phyloP scores from a whole-genome alignment of 2,113 vertebrate species.

The Phylloscopus trochilus region DNA sequence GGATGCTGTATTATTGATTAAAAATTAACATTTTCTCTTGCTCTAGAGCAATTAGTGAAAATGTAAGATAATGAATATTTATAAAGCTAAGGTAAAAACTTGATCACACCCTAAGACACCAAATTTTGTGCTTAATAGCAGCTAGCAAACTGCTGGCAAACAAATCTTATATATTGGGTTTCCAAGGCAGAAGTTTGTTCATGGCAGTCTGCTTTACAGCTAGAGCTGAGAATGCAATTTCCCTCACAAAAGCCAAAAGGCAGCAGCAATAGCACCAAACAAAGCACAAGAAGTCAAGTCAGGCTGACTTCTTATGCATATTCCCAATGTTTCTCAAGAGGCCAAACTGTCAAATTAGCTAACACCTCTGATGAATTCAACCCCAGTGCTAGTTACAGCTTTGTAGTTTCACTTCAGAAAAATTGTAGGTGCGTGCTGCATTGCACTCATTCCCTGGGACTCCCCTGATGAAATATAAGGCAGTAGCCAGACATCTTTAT shows the following conservation, averaged over 20 bases:
- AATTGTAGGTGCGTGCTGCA: not conserved
- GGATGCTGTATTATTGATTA: slow-evolving; percentile 60
- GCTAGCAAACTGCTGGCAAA: not conserved
- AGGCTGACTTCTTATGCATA: not conserved
- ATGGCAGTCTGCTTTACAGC: not conserved
- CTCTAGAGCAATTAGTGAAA: slow-evolving; percentile 44
- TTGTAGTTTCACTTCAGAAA: not conserved
- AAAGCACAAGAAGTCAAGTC: not conserved
- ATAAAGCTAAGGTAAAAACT: slow-evolving; percentile 41
- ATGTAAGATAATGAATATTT: slow-evolving; percentile 63
- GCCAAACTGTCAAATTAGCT: not conserved
- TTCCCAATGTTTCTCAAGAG: not conserved
- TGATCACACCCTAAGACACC: not conserved
- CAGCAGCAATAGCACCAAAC: not conserved
- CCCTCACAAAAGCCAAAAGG: not conserved
- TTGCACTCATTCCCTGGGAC: not conserved
- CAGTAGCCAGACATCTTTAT: not conserved
- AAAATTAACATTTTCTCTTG: slow-evolving; percentile 54
- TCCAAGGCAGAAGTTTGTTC: not conserved
- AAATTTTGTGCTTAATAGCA: not conserved
- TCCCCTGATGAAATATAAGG: not conserved
- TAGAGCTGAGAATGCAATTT: not conserved
- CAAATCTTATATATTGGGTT: not conserved
- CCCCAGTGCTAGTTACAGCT: not conserved
- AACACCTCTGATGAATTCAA: not conserved